Base-by-base conservation (phyloP, 92 coral and sea anemone genomes). In the Pocillopora grandis region DNA sequence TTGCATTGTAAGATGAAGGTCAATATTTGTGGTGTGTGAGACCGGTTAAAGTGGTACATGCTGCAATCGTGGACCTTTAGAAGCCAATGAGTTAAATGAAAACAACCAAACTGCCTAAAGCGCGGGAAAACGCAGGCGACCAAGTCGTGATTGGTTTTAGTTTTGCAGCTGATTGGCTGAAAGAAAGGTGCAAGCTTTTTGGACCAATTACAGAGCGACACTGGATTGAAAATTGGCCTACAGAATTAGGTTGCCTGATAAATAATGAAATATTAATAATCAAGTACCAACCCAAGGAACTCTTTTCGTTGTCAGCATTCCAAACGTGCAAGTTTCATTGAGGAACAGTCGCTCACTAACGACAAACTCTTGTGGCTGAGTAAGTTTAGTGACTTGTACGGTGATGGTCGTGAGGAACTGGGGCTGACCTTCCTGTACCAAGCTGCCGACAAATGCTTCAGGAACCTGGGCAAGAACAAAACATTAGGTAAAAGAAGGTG, bases 331-430 rank as follows among this genome's bases (percentile, higher is more conserved):
- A 63, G 15, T 18, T 64, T 74, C n/a, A 8, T 78, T 59, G 56
- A 76, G 68, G 71, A 88, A 90, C 59, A 71, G 66, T 48, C 9
- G 59, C 31, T 78, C 33, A 77, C 82, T 87, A 1, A 83, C 55
- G 21, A 27, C 69, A 18, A 81, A 64, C 0, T 76, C 87, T 13
- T 80, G 58, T 18, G 18, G 27, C 18, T 58, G 55, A 49, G 80
- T 78, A 14, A 76, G 80, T 18, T 81, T 75, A 27, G 88, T 77
- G 20, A 85, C 59, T 19, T 63, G 69, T 75, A 92, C 90, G 72
- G 49, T 85, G 75, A 92, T 88, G 70, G 81, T 85, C 69, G 95
- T 94, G 67, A 97, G 86, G 80, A 84, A 89, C 72, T 82, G 63
- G 37, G 76, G 62, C 60, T 71, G 62, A 2, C 88, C 76, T 4